Base-by-base conservation (phyloP, 37 sponge, comb jelly and placozoan species). In the Tethya wilhelma region DNA sequence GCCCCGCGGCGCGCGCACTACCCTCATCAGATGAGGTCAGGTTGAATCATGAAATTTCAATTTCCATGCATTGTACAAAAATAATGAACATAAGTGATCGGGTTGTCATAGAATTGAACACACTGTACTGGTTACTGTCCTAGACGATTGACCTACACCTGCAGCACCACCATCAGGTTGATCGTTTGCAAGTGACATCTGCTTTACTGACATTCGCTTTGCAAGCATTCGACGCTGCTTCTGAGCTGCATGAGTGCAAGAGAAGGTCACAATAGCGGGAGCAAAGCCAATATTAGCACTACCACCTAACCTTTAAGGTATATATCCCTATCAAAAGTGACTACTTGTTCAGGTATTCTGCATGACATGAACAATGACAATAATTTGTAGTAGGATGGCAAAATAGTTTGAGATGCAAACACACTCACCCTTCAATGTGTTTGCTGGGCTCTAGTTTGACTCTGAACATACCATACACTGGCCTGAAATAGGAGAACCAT, bases 321-420 rank as follows among this genome's bases (percentile, higher is more conserved):
- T 19, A 83, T 69, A 5, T 73, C 79, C 32, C 77, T 83, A 31
- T 83, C 77, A 72, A 83, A 89, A 22, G 75, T 31, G 42, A 78
- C 79, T 58, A 83, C 56, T 2, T 44, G 11, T 20, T 59, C 72
- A 30, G 83, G 83, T 8, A 81, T 39, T 9, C 83, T 75, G 19
- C 0, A 37, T 12, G 19, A 22, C 25, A 9, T 11, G n/a, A 58
- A 56, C 30, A 17, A 38, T 8, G 65, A 72, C 28, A 82, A 8
- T 2, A 34, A 60, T 2, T 1, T n/a, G 33, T 41, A 64, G 75
- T 63, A n/a, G 59, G 59, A 84, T 80, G 19, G 64, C 5, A 29
- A 56, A 86, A 68, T 84, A 79, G 25, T 79, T 81, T 32, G 77
- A 77, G 1, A 74, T 75, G 62, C 39, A 67, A 55, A 1, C 1